Base-by-base conservation (phyloP, 2,888 invertebrate species). In the Euzetes globulus region DNA sequence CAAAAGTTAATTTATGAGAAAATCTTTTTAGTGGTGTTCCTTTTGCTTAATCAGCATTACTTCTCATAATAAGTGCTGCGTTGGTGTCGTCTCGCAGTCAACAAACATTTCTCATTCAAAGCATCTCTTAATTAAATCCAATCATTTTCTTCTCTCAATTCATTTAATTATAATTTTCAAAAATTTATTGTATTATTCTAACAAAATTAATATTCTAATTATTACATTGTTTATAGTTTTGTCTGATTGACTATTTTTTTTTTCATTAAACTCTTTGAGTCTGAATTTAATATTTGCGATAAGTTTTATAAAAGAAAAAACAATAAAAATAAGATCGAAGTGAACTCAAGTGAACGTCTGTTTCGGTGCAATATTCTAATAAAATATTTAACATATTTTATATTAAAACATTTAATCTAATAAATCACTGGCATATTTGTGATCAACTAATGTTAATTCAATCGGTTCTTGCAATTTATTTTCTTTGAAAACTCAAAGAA, bases 11-110 rank as follows among this genome's bases (percentile, higher is more conserved):
- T 63, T 63, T 33, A 63, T 33, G 17, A 13, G 33, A 63, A 33
- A 63, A 63, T 58, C 4, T 27, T 58, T 22, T 58, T 17, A 5
- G 41, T 41, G 41, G 17, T 22, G 22, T 58, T 63, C 2, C 17
- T 63, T 63, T 63, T 63, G 63, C 63, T 63, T 63, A 29, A 63
- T 63, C 63, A 63, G 63, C 63, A 63, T 63, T 63, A 63, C 63
- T 63, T 63, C 41, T 63, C 63, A 63, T 37, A 63, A 63, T 63
- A 63, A 33, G 25, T 29, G 29, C 33, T 63, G 63, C 63, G 33
- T 63, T 63, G 33, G 63, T 63, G n/a, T n/a, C n/a, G 33, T 63
- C 27, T 17, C 19, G 19, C 25, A 58, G 15, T 13, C 27, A 27
- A 33, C 25, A 27, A 22, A 19, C 25, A 13, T 22, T 19, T 19